phyloP scores from a whole-genome alignment of 2,797 vertebrate species.

The Malurus splendens region DNA sequence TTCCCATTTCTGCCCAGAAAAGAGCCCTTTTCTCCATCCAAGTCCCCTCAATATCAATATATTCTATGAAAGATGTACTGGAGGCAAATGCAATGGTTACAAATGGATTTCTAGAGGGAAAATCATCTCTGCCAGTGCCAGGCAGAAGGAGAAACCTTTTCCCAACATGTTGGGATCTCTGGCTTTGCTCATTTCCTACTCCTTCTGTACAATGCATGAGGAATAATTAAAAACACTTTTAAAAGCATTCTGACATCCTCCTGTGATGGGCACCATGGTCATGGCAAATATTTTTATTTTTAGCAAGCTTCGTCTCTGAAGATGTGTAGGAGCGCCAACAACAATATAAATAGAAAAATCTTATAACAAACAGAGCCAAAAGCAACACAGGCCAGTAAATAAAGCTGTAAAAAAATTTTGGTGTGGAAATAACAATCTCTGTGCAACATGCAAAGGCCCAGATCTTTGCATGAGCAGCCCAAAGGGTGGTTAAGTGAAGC shows the following conservation, averaged over 20 bases:
- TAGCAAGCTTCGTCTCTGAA: not conserved
- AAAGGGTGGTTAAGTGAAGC: not conserved
- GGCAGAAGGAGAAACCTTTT: not conserved
- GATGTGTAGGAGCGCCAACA: slow-evolving; percentile 11
- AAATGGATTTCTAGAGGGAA: not conserved
- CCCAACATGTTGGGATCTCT: fast-evolving
- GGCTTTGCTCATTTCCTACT: not conserved
- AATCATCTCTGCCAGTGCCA: not conserved
- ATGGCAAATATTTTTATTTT: slow-evolving; percentile 45
- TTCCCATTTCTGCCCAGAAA: not conserved
- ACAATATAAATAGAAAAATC: slow-evolving; percentile 27
- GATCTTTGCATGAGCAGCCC: not conserved
- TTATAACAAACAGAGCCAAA: not conserved
- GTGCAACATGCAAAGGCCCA: not conserved
- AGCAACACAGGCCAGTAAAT: not conserved
- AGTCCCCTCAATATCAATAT: fast-evolving
- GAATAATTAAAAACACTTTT: not conserved
- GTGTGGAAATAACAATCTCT: slow-evolving; percentile 4
- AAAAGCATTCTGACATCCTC: not conserved
- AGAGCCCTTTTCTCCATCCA: not conserved
- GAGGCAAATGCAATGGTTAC: not conserved
- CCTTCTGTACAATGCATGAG: not conserved
- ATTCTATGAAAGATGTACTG: not conserved
- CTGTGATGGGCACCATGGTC: not conserved
- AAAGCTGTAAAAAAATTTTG: not conserved